phyloP scores from a whole-genome alignment of 2,797 vertebrate species.

The Gymnothorax reevesii region DNA sequence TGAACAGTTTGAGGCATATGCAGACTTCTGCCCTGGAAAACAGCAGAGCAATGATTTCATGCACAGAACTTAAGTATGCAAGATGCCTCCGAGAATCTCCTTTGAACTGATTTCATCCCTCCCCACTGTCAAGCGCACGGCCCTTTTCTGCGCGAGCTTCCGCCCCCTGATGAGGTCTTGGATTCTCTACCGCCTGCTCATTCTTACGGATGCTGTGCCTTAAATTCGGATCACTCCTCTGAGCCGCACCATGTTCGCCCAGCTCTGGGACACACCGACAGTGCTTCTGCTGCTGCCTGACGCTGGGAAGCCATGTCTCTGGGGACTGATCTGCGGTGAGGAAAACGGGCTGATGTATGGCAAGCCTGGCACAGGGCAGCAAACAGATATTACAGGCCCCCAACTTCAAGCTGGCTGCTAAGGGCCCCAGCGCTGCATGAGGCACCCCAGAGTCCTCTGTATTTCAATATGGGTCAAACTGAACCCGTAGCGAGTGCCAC shows the following conservation, averaged over 20 bases:
- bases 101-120: not conserved
- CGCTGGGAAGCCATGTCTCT: conserved; percentile 19
- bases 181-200: conserved; percentile 32
- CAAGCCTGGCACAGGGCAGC: conserved; percentile 4
- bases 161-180: not conserved
- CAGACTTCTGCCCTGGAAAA: not conserved
- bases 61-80: not conserved
- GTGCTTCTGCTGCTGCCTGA: not conserved
- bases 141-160: not conserved
- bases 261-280: not conserved
- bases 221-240: conserved; percentile 50
- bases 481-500: conserved; percentile 39
- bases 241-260: conserved; percentile 23
- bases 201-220: conserved; percentile 43
- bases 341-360: conserved; percentile 36
- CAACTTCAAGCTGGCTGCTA: not conserved
- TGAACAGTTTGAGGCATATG: not conserved
- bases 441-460: conserved; percentile 35
- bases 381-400: not conserved
- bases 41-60: not conserved
- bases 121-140: not conserved
- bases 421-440: conserved; percentile 13
- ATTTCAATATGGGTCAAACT: conserved; percentile 51
- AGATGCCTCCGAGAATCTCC: not conserved
- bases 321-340: conserved; percentile 26